Evolutionary conservation across 2,797 vertebrate genomes (phyloP).

Genomic region (Alcedo atthis): DNA sequence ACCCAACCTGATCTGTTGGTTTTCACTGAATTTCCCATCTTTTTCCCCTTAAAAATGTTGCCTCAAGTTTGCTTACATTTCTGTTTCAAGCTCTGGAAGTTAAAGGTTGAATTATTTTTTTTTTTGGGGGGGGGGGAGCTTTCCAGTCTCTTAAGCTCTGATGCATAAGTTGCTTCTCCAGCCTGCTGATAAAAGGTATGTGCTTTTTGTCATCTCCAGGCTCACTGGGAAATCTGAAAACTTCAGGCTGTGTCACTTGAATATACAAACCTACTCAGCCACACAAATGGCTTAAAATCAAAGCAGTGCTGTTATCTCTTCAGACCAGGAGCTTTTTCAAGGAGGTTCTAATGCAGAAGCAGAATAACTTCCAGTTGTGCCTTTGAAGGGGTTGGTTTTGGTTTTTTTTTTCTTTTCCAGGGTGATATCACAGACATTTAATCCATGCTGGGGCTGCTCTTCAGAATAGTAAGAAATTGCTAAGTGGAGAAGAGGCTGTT

Average conservation of each 20-base stretch:
- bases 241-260: conserved; percentile 65
- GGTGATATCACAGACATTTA: conserved; percentile 63
- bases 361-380: conserved; percentile 67
- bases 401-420: conserved; percentile 15
- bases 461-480: conserved; percentile 53
- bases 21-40: background rate
- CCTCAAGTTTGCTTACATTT: conserved; percentile 11
- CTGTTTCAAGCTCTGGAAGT: background rate
- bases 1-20: background rate
- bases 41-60: background rate
- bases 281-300: conserved; percentile 74
- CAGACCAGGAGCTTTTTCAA: conserved; percentile 72
- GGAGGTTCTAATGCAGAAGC: conserved; percentile 56
- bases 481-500: conserved; percentile 10
- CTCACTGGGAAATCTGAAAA: conserved; percentile 54
- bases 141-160: background rate
- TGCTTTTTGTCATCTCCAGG: background rate
- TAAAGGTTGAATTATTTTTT: conserved; percentile 1
- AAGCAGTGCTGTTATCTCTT: conserved; percentile 71
- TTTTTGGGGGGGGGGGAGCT: background rate
- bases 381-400: conserved; percentile 69
- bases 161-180: background rate
- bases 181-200: background rate
- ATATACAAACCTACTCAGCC: conserved; percentile 54
- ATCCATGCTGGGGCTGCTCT: conserved; percentile 57